Evolutionary conservation across 2,888 invertebrate genomes (phyloP).

Genomic region (Amphipoea oculea): DNA sequence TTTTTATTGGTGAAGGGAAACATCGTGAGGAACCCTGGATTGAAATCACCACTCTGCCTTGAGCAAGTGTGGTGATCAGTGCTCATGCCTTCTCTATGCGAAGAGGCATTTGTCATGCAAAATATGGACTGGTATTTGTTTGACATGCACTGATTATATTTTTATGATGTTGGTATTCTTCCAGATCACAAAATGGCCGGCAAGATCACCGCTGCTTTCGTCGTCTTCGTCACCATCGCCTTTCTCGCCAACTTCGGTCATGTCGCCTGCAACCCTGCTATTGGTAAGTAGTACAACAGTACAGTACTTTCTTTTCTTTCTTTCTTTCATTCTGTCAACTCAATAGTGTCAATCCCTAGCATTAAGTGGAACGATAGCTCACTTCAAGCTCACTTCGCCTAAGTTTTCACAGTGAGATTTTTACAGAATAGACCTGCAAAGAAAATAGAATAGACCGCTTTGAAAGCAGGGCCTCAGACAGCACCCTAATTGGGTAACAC

Average conservation of each 20-base stretch:
- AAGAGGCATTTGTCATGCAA: background rate
- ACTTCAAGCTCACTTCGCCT: background rate
- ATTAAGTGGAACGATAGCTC: background rate
- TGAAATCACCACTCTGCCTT: background rate
- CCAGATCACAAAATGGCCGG: constrained; percentile 77
- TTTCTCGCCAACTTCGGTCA: constrained; percentile 74
- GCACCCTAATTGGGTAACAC: no score
- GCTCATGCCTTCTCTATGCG: background rate
- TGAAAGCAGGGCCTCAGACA: background rate
- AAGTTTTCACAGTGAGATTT: background rate
- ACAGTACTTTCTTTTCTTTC: no score
- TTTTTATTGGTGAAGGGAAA: background rate
- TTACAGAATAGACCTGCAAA: background rate
- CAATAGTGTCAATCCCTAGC: background rate
- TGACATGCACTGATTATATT: background rate
- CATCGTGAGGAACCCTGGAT: background rate
- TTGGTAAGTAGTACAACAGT: constrained; percentile 78
- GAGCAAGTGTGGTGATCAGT: background rate
- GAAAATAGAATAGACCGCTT: no score
- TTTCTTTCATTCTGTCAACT: background rate
- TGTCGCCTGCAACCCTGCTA: constrained; percentile 82
- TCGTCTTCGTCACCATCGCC: constrained; percentile 73
- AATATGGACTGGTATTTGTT: background rate
- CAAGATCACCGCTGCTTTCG: constrained; percentile 77
- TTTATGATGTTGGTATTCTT: constrained; percentile 15